A percentile compares a stretch with the other conserved stretches of the same genome.
phyloP scores from a whole-genome alignment of 2,888 invertebrate species.

The Nomada ferruginata region DNA sequence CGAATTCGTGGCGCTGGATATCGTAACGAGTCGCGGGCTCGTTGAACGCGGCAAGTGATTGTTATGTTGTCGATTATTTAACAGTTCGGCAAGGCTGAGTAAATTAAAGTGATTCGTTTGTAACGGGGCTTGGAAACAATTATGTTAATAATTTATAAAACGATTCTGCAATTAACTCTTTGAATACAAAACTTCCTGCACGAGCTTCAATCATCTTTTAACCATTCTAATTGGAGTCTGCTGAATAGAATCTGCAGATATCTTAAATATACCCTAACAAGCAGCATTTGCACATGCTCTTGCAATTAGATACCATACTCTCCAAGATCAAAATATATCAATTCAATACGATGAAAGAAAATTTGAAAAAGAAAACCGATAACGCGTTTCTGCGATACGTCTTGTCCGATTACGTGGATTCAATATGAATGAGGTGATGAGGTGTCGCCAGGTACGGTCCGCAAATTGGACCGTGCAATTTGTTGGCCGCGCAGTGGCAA shows the following conservation, averaged over 20 bases:
- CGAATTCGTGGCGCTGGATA: constrained; percentile 3
- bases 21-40: background rate
- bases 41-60: background rate
- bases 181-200: too few species aligned
- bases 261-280: too few species aligned
- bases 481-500: background rate
- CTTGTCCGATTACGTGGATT: background rate
- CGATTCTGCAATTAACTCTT: too few species aligned
- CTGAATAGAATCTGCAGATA: too few species aligned
- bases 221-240: too few species aligned
- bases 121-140: too few species aligned
- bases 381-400: background rate
- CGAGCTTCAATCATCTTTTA: too few species aligned
- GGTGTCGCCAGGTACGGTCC: background rate
- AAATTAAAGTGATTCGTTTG: too few species aligned
- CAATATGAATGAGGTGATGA: background rate
- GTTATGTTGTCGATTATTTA: background rate
- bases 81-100: background rate
- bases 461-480: constrained; percentile 2
- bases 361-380: background rate
- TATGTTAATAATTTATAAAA: too few species aligned
- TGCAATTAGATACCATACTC: too few species aligned
- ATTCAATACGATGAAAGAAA: background rate
- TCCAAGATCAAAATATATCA: background rate
- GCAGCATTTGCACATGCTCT: too few species aligned